Evolutionary conservation across 2,113 vertebrate genomes (phyloP).

Genomic region (Narcine bancroftii): DNA sequence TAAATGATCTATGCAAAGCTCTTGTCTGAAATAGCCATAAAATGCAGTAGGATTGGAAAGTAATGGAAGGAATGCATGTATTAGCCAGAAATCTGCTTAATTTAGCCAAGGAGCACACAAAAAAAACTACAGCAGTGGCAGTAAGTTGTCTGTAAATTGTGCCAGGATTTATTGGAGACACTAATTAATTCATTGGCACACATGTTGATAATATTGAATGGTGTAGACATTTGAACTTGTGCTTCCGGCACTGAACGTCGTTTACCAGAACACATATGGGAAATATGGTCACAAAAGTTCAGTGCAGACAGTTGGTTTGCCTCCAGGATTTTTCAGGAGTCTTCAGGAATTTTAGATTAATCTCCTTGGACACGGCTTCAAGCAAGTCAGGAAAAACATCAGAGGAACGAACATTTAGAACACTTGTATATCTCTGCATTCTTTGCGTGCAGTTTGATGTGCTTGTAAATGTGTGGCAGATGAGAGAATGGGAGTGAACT

Average conservation of each 20-base stretch:
- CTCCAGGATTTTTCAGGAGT: neutral
- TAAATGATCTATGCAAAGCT: neutral
- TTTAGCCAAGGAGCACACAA: neutral
- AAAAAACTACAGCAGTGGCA: neutral
- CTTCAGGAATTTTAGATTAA: neutral
- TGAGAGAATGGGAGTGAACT: neutral
- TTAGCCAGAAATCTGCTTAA: neutral
- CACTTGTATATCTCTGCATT: neutral
- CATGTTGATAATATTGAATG: slow-evolving; percentile 1
- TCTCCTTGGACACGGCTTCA: neutral
- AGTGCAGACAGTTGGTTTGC: neutral
- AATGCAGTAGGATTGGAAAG: neutral
- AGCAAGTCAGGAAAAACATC: neutral
- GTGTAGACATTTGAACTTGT: neutral
- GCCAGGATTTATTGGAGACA: neutral
- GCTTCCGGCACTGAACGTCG: neutral
- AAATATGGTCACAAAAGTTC: neutral
- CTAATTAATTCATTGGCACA: neutral
- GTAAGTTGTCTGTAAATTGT: neutral
- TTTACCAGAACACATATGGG: neutral
- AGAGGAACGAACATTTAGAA: neutral
- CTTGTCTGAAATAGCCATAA: neutral
- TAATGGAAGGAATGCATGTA: neutral
- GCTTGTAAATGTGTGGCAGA: neutral
- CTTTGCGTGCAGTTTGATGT: neutral